A percentile compares a stretch with the other conserved stretches of the same genome.
These are phyloP conservation scores for Scatophagus argus DNA, from an alignment of 2,113 vertebrate genomes.

Conservation along the genomic window DNA sequence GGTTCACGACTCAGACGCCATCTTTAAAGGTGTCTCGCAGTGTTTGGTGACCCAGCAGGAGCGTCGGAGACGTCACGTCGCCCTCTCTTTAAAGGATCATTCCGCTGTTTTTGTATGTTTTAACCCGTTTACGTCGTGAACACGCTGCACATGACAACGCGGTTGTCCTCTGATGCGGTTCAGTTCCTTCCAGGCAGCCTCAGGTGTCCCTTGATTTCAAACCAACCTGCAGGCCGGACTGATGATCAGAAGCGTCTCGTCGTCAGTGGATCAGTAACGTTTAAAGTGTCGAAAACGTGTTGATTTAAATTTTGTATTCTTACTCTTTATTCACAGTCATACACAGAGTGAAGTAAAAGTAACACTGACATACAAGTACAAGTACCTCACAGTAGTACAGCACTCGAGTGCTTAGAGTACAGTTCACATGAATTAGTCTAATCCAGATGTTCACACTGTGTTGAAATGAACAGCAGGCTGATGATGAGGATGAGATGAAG, in stretches of 20 bases:
- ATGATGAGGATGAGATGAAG: too few species aligned
- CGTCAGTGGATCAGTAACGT: background rate
- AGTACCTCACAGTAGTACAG: too few species aligned
- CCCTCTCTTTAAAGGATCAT: conserved; percentile 18
- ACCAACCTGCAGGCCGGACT: background rate
- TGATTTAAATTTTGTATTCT: too few species aligned
- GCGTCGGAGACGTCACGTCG: background rate
- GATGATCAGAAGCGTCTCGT: background rate
- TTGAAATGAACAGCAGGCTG: too few species aligned
- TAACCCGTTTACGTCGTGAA: background rate
- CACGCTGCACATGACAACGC: background rate
- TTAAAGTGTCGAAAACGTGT: too few species aligned
- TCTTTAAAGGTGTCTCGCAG: background rate
- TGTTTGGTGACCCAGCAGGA: background rate
- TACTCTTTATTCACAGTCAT: too few species aligned
- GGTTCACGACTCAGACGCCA: background rate
- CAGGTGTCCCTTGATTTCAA: background rate
- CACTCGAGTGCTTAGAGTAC: too few species aligned
- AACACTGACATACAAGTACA: too few species aligned
- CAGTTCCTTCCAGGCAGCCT: background rate
- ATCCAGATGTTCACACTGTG: too few species aligned
- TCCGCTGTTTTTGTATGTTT: background rate
- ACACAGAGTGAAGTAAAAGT: too few species aligned
- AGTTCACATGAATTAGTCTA: too few species aligned
- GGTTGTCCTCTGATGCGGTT: too few species aligned